A percentile compares a stretch with the other conserved stretches of the same genome.
Conservation (phyloP, 2,797 vertebrate genomes). For the Lagodon rhomboides region DNA sequence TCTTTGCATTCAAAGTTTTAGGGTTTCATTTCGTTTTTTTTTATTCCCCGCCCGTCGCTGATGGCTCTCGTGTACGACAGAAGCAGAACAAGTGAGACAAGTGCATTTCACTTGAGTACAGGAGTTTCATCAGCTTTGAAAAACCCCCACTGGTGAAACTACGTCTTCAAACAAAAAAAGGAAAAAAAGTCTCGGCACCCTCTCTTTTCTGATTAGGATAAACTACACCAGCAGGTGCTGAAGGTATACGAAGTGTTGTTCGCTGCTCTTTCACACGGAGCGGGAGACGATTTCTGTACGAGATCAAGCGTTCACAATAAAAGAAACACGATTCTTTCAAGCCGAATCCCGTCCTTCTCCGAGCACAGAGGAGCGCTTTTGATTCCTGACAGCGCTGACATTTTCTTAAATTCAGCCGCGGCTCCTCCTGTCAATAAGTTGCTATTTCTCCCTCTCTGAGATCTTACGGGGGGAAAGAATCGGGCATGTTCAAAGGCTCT, state of each 20-base stretch:
- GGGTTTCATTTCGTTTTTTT: background rate
- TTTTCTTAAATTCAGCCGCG: slow-evolving; percentile 64
- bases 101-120: background rate
- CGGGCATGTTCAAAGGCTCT: slow-evolving; percentile 58
- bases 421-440: slow-evolving; percentile 63
- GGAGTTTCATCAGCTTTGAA: background rate
- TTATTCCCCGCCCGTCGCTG: background rate
- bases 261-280: slow-evolving; percentile 25
- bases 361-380: slow-evolving; percentile 49
- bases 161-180: background rate
- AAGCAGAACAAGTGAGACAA: background rate
- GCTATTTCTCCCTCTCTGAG: slow-evolving; percentile 46
- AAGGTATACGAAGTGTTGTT: slow-evolving; percentile 19
- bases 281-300: slow-evolving; percentile 25
- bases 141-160: background rate
- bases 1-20: background rate
- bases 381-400: slow-evolving; percentile 71
- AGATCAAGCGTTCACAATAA: slow-evolving; percentile 52
- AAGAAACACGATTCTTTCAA: slow-evolving; percentile 60
- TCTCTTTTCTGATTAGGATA: slow-evolving; percentile 5
- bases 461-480: slow-evolving; percentile 53
- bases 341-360: slow-evolving; percentile 49
- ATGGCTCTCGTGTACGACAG: slow-evolving; percentile 5
- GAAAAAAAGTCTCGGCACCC: slow-evolving; percentile 2
- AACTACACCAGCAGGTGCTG: slow-evolving; percentile 5